Evolutionary conservation across 2,888 invertebrate genomes (phyloP).

Genomic region (Deroplatys truncata): DNA sequence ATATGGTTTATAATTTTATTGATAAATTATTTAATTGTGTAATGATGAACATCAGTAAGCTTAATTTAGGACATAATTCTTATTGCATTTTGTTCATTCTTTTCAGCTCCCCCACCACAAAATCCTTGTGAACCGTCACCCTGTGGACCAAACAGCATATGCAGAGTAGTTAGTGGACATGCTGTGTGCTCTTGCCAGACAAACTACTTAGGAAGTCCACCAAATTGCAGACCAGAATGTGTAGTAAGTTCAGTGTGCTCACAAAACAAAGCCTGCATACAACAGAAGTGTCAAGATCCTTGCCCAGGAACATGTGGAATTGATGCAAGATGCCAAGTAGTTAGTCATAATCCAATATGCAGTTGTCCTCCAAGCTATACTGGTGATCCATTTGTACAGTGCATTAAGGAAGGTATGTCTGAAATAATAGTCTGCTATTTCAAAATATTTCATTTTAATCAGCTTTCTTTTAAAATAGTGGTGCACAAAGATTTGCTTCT

Average conservation of each 20-base stretch:
- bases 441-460: background rate
- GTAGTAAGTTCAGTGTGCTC: conserved; percentile 56
- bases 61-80: background rate
- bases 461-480: too few relatives aligned
- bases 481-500: too few relatives aligned
- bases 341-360: conserved; percentile 61
- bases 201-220: conserved; percentile 56
- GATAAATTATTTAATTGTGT: too few relatives aligned
- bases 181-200: conserved; percentile 60
- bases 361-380: conserved; percentile 55
- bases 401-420: conserved; percentile 46
- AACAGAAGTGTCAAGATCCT: conserved; percentile 60
- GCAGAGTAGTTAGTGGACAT: conserved; percentile 52
- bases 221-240: conserved; percentile 58
- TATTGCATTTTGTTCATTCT: background rate
- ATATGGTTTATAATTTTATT: too few relatives aligned
- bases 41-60: too few relatives aligned
- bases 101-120: conserved; percentile 41
- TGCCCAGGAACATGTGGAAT: conserved; percentile 58
- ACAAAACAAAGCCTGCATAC: conserved; percentile 57
- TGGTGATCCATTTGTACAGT: conserved; percentile 59
- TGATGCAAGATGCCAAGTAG: conserved; percentile 55
- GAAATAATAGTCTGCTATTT: background rate
- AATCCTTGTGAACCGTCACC: conserved; percentile 59
- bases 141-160: conserved; percentile 58